Evolutionary conservation across 1,140 invertebrate genomes (phyloP).

Genomic region (Drosophila chauvacae): DNA sequence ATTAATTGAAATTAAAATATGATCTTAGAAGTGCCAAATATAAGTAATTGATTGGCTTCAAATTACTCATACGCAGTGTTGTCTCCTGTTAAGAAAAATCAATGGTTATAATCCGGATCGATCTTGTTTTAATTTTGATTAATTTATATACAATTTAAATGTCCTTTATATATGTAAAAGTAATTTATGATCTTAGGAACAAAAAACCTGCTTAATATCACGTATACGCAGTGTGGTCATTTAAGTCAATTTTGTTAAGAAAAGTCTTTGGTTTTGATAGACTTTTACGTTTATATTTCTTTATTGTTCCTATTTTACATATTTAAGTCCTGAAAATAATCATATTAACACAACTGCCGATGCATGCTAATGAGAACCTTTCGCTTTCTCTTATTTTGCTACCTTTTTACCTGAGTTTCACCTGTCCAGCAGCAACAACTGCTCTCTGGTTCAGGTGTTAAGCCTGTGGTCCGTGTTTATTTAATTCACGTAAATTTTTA

Average conservation of each 20-base stretch:
- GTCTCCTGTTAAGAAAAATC: too few relatives aligned
- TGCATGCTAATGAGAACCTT: background rate
- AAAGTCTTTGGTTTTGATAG: too few relatives aligned
- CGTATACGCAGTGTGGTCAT: constrained; percentile 5
- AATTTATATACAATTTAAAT: too few relatives aligned
- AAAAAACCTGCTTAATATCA: background rate
- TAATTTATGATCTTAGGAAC: too few relatives aligned
- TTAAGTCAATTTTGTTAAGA: background rate
- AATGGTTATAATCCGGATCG: too few relatives aligned
- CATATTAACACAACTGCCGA: background rate
- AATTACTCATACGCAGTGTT: too few relatives aligned
- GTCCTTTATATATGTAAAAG: too few relatives aligned
- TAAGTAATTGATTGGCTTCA: too few relatives aligned
- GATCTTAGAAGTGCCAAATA: too few relatives aligned
- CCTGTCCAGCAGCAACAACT: constrained; percentile 11
- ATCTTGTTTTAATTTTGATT: too few relatives aligned
- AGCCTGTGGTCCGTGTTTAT: constrained; percentile 59
- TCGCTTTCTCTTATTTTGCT: background rate
- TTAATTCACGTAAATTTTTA: constrained; percentile 81
- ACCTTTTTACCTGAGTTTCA: background rate
- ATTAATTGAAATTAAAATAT: too few relatives aligned
- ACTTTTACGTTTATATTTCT: too few relatives aligned
- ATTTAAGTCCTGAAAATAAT: background rate
- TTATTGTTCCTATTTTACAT: background rate
- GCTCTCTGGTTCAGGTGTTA: background rate